Percentiles rank a stretch among this genome's conserved stretches.
Evolutionary conservation across 2,888 invertebrate species (phyloP).

Genomic region (Clunio marinus): DNA sequence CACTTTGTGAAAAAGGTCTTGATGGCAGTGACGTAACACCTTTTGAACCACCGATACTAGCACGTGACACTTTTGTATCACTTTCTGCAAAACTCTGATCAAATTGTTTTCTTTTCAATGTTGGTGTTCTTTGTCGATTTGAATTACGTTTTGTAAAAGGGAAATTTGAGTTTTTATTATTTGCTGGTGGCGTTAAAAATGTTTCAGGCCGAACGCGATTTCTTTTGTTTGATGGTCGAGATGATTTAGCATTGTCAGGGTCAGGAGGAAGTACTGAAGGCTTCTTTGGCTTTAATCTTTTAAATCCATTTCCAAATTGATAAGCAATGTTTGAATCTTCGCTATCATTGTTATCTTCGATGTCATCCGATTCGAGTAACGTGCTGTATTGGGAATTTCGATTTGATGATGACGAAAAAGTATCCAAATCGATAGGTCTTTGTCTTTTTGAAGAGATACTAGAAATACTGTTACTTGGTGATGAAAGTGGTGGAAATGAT

Average conservation of each 20-base stretch:
- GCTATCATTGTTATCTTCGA: conserved; percentile 46
- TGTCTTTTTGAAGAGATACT: background rate
- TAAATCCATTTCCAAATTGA: conserved; percentile 42
- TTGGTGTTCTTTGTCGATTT: background rate
- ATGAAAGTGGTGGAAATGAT: conserved; percentile 57
- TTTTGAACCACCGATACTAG: too few species aligned
- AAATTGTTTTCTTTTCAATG: conserved; percentile 14
- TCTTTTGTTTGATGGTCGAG: background rate
- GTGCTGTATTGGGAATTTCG: conserved; percentile 36
- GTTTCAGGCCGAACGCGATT: too few species aligned
- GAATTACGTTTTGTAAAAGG: background rate
- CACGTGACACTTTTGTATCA: conserved; percentile 19
- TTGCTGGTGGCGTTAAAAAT: conserved; percentile 33
- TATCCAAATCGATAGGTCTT: conserved; percentile 50
- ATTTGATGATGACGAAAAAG: conserved; percentile 41
- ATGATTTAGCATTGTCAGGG: background rate
- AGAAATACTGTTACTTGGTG: conserved; percentile 12
- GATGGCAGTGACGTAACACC: conserved; percentile 22
- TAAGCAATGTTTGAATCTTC: conserved; percentile 41
- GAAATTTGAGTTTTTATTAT: conserved; percentile 17
- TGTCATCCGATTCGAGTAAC: conserved; percentile 42
- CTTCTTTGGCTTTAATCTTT: conserved; percentile 41
- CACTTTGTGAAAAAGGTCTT: conserved; percentile 9
- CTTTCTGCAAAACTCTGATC: conserved; percentile 32
- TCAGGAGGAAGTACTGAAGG: background rate